Evolutionary conservation across 2,888 invertebrate genomes (phyloP).

Genomic region (Carpatolechia fugitivella): DNA sequence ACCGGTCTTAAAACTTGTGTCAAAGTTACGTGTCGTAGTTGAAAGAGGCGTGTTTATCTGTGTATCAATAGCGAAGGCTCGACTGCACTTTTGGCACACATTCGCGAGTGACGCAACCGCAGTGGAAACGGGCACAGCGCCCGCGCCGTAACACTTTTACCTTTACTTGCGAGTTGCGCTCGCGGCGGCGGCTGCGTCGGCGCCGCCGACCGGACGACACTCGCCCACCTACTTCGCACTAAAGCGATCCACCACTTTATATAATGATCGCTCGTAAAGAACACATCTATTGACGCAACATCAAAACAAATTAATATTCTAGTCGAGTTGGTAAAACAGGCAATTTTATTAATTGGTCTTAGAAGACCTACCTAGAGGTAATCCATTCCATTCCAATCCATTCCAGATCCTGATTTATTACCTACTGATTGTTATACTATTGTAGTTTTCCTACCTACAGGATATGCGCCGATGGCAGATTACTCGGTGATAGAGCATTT

Average conservation of each 20-base stretch:
- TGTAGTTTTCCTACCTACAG: background rate
- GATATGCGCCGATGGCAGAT: constrained; percentile 4
- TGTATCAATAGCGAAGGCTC: constrained; percentile 45
- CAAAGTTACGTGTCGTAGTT: background rate
- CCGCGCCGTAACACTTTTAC: constrained; percentile 71
- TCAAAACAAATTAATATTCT: constrained; percentile 35
- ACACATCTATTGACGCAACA: constrained; percentile 56
- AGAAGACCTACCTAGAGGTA: too few relatives aligned
- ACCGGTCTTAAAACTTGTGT: too few relatives aligned
- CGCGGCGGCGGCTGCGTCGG: constrained; percentile 19
- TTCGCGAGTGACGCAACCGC: constrained; percentile 65
- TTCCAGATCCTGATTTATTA: background rate
- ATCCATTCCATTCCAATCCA: too few relatives aligned
- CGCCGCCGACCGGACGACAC: constrained; percentile 38
- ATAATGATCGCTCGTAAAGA: constrained; percentile 67
- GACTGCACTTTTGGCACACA: constrained; percentile 76
- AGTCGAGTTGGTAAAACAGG: too few relatives aligned
- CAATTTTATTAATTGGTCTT: too few relatives aligned
- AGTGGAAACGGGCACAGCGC: constrained; percentile 59
- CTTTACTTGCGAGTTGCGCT: constrained; percentile 42
- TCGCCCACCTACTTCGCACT: constrained; percentile 57
- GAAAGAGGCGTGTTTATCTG: constrained; percentile 18
- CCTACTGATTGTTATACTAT: background rate
- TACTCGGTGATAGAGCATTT: constrained; percentile 14
- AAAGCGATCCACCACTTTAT: constrained; percentile 65